Base-by-base conservation (phyloP, 92 coral and sea anemone genomes). In the Porites cylindrica region DNA sequence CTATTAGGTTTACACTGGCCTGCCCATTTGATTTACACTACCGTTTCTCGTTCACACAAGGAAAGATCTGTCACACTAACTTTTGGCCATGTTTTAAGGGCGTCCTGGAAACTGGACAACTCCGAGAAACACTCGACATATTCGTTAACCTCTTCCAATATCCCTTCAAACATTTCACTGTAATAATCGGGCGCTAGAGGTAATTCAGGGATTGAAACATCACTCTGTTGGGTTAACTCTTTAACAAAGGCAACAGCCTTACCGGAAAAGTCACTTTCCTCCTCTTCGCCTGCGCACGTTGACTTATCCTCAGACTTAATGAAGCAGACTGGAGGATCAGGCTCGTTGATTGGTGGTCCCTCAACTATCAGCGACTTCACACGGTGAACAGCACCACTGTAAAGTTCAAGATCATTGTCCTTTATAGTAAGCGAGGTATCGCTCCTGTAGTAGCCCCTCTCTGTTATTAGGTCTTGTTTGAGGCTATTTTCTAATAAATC, bases 131-230 rank as follows among this genome's bases (percentile, higher is more conserved):
- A 73, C 26, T 74, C 79, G 29, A 63, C 72, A 50, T 83, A 83
- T 50, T 83, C 77, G 64, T 78, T 76, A 11, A 78, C 89, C 26
- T 85, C 78, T 77, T 85, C 89, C 11, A 85, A 83, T 7, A 85
- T 53, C n/a, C 29, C 89, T 62, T 85, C 89, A 43, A 85, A 76
- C 76, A 78, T 32, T 32, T 77, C 29, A 70, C 89, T 85, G 89
- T 76, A 85, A 23, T 76, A 69, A 13, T 85, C 89, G 68, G 83
- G 89, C 50, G 83, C 66, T 13, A 59, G 76, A 19, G 69, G 69
- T 9, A 67, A 76, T 4, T 51, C 65, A 8, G 58, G 47, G 2
- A 10, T 63, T 4, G 18, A 72, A 51, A 51, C 17, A 19, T 77
- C 69, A 17, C 13, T 83, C 26, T 50, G 80, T 17, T 73, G 50